phyloP scores from a whole-genome alignment of 2,113 vertebrate species.

The Callithrix jacchus region DNA sequence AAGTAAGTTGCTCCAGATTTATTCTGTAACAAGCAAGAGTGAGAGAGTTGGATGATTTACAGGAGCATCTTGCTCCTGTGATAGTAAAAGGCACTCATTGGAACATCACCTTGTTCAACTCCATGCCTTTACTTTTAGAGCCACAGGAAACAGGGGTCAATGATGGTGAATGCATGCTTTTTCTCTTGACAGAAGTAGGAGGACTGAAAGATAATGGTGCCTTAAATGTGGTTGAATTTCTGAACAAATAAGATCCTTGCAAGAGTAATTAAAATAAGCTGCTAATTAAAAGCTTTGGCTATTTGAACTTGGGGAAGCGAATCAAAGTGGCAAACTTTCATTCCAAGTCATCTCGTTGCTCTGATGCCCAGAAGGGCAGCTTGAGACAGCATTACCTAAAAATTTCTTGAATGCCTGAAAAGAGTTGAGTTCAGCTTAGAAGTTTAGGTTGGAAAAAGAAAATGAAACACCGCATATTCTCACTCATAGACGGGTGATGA shows the following conservation, averaged over 20 bases:
- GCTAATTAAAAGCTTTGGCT: slow-evolving; percentile 54
- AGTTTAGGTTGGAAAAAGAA: too few species aligned
- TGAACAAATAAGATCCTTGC: slow-evolving; percentile 28
- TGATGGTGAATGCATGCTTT: not conserved
- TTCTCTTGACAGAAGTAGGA: not conserved
- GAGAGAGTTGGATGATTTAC: not conserved
- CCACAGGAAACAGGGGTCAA: not conserved
- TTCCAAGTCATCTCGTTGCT: not conserved
- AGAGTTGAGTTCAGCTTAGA: not conserved
- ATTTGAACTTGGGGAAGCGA: slow-evolving; percentile 26
- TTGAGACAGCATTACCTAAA: not conserved
- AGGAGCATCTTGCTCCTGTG: not conserved
- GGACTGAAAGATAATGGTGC: not conserved
- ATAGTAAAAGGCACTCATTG: not conserved
- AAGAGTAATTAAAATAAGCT: slow-evolving; percentile 36
- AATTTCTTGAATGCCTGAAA: not conserved
- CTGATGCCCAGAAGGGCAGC: not conserved
- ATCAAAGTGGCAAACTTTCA: slow-evolving; percentile 43
- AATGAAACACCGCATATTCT: too few species aligned
- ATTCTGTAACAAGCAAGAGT: not conserved
- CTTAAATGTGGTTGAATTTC: not conserved
- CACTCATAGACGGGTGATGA: too few species aligned
- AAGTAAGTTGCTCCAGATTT: slow-evolving; percentile 8
- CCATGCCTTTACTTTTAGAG: not conserved
- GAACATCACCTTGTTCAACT: not conserved